Base-by-base conservation (phyloP, 2,888 invertebrate species). In the Apodemia zela region DNA sequence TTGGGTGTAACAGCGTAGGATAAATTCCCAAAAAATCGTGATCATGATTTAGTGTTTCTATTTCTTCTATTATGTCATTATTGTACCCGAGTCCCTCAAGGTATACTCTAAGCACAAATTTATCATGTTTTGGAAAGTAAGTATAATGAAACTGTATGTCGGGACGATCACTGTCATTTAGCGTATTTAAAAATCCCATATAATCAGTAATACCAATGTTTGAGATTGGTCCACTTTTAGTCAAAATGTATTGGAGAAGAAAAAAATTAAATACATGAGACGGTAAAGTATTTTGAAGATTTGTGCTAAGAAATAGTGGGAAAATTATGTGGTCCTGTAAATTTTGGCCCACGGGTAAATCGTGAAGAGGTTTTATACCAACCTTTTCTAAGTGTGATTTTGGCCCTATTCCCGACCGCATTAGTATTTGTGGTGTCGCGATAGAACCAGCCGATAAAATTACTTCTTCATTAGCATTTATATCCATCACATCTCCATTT, bases 331-430 rank as follows among this genome's bases (percentile, higher is more conserved):
- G 93, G 68, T 93, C 93, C 73, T 93, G 92, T 35, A 93, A 80
- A 73, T 93, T 93, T 66, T 81, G 71, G 0, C 93, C 93, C 0
- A 93, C 93, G 0, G 85, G 78, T 13, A 89, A 75, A 69, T 93
- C 81, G 51, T 77, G 64, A 10, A 89, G 38, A 4, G 82, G 75
- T 0, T 79, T 65, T 18, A 93, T 89, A 13, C 81, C 79, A 10
- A 81, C 73, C 10, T 77, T 71, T 38, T 73, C 64, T 1, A 93
- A 70, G 61, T 89, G 83, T 11, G 75, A 67, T 65, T 71, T 77
- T 0, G 90, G 90, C 0, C 93, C 93, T 18, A 93, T 79, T 1
- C 93, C 93, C 8, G 93, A 93, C 21, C 92, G 72, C 84, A 93
- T 88, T 2, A 93, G 76, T 62, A 93, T 75, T 67, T 92, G 86